Conservation (phyloP, 2,113 vertebrate genomes). For the Gambusia holbrooki region DNA sequence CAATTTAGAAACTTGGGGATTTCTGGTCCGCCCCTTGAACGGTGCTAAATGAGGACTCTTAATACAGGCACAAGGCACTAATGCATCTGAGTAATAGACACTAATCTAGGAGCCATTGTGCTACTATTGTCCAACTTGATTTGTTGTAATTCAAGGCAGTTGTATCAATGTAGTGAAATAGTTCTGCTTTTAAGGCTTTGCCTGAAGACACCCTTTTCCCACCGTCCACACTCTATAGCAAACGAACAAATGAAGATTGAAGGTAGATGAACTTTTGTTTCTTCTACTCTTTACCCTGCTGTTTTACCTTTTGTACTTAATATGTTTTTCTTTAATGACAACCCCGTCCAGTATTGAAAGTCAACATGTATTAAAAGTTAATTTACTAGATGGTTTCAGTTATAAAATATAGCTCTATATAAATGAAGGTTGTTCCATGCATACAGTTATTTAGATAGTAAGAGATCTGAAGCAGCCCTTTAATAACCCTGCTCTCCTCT, state of each 20-base stretch:
- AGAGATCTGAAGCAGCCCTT: background rate
- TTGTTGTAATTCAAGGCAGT: slow-evolving; percentile 65
- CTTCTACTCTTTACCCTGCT: slow-evolving; percentile 19
- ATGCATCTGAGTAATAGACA: slow-evolving; percentile 76
- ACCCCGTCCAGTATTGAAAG: too few species aligned
- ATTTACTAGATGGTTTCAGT: too few species aligned
- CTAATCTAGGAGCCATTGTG: slow-evolving; percentile 78
- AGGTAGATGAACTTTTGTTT: slow-evolving; percentile 49
- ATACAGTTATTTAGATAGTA: too few species aligned
- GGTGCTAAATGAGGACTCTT: slow-evolving; percentile 79
- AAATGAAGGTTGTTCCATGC: too few species aligned
- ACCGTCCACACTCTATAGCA: slow-evolving; percentile 35
- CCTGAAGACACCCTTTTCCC: slow-evolving; percentile 40
- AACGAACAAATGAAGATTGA: slow-evolving; percentile 53
- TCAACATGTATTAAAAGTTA: too few species aligned
- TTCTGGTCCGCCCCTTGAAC: slow-evolving; percentile 78
- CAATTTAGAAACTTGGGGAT: slow-evolving; percentile 86
- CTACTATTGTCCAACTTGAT: slow-evolving; percentile 73
- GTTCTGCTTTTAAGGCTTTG: slow-evolving; percentile 56
- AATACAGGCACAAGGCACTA: slow-evolving; percentile 72
- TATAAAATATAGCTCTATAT: too few species aligned
- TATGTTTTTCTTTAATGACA: too few species aligned
- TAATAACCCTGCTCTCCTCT: background rate
- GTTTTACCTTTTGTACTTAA: slow-evolving; percentile 7
- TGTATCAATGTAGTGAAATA: slow-evolving; percentile 35